Percentiles rank a stretch among this genome's conserved stretches.
Conservation (phyloP, 2,113 vertebrate species). For the Antidorcas marsupialis region DNA sequence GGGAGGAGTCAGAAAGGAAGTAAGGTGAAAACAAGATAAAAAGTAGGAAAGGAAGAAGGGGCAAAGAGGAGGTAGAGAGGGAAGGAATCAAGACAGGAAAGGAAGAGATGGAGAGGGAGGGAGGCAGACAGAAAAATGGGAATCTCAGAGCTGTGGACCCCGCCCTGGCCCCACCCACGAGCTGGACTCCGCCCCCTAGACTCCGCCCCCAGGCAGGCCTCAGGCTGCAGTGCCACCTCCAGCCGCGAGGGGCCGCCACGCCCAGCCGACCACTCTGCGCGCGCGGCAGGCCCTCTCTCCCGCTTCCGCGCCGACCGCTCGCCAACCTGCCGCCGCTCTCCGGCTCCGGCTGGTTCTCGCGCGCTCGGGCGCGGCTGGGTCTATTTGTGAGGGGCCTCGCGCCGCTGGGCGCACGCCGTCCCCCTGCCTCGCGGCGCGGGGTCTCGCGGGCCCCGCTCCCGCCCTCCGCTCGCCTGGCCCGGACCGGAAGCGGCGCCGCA, state of each 20-base stretch:
- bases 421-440: conserved; percentile 10
- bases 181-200: neutral
- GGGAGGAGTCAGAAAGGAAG: neutral
- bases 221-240: conserved; percentile 38
- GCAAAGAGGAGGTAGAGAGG: rapidly evolving
- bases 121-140: rapidly evolving
- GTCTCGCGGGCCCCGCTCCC: conserved; percentile 61
- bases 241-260: conserved; percentile 51
- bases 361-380: neutral
- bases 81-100: neutral
- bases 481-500: conserved; percentile 52
- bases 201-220: neutral
- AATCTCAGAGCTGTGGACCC: no score
- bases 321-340: neutral
- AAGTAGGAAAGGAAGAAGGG: neutral
- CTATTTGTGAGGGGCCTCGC: neutral
- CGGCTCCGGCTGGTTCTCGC: neutral
- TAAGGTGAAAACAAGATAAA: neutral
- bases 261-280: neutral
- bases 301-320: neutral
- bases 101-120: rapidly evolving
- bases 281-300: neutral
- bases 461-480: conserved; percentile 62
- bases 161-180: neutral
- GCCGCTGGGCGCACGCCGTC: conserved; percentile 58